Conservation (phyloP, 1,140 invertebrate species). For the Penaeus vannamei region DNA sequence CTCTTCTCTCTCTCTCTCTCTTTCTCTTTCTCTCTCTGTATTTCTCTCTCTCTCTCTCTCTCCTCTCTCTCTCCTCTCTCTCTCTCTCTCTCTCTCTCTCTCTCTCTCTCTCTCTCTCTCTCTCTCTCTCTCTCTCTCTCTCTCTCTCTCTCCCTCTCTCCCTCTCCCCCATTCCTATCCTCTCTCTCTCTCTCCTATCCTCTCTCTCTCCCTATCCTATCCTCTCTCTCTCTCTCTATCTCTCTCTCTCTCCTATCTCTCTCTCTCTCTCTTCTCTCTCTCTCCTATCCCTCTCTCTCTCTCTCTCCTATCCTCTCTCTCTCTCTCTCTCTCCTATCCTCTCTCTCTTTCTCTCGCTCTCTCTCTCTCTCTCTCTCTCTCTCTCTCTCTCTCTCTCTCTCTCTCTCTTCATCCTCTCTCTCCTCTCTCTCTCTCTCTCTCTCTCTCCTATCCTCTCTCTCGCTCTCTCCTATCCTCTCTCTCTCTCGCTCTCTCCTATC, state of each 20-base stretch:
- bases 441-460: background rate
- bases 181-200: background rate
- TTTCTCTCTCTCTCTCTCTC: background rate
- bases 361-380: slow-evolving; percentile 34
- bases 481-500: background rate
- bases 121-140: background rate
- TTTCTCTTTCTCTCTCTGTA: slow-evolving; percentile 22
- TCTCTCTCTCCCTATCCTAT: background rate
- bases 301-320: too few relatives aligned
- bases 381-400: slow-evolving; percentile 36
- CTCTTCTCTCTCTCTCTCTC: background rate
- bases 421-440: background rate
- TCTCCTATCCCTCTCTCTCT: too few relatives aligned
- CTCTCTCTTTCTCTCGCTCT: background rate
- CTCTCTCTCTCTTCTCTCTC: too few relatives aligned
- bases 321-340: background rate
- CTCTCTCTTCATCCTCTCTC: background rate
- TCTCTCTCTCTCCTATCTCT: background rate
- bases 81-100: slow-evolving; percentile 5
- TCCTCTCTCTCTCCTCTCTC: background rate
- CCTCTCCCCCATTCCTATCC: slow-evolving; percentile 23
- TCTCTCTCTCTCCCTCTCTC: slow-evolving; percentile 18
- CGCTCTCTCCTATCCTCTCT: background rate
- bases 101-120: background rate
- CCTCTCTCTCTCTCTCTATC: background rate